Evolutionary conservation across 2,797 vertebrate species (phyloP).

Genomic region (Lacerta viridis): DNA sequence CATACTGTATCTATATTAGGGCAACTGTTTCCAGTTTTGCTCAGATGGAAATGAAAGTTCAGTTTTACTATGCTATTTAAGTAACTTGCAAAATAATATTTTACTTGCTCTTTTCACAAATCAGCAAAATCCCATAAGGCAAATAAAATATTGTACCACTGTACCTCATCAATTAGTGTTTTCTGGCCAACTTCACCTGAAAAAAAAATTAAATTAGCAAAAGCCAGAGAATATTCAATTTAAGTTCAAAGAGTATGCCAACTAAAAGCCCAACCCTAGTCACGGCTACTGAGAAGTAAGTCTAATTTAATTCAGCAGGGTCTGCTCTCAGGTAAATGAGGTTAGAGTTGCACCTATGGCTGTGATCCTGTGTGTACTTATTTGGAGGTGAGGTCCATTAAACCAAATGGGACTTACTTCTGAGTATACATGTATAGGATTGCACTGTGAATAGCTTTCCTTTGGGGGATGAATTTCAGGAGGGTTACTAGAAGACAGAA

Average conservation of each 20-base stretch:
- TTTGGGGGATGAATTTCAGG: background rate
- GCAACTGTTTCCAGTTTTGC: background rate
- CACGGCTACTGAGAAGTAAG: too few relatives aligned
- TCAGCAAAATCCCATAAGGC: background rate
- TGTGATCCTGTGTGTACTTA: too few relatives aligned
- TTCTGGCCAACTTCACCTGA: constrained; percentile 84
- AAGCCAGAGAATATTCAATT: background rate
- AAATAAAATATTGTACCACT: constrained; percentile 1
- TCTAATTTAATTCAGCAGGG: too few relatives aligned
- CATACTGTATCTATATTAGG: background rate
- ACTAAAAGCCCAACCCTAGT: background rate
- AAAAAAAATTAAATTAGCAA: constrained; percentile 60
- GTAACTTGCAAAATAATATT: background rate
- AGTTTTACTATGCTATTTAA: background rate
- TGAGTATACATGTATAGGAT: too few relatives aligned
- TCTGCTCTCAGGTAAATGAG: too few relatives aligned
- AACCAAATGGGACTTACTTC: too few relatives aligned
- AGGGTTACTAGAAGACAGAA: background rate
- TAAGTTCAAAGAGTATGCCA: constrained; percentile 28
- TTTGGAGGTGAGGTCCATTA: too few relatives aligned
- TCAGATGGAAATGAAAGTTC: background rate
- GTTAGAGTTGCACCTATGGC: too few relatives aligned
- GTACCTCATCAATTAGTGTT: constrained; percentile 84
- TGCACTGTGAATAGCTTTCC: background rate
- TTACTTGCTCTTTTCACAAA: background rate